These are phyloP conservation scores for Fratercula arctica DNA, from an alignment of 2,797 vertebrate genomes.

Conservation along the genomic window DNA sequence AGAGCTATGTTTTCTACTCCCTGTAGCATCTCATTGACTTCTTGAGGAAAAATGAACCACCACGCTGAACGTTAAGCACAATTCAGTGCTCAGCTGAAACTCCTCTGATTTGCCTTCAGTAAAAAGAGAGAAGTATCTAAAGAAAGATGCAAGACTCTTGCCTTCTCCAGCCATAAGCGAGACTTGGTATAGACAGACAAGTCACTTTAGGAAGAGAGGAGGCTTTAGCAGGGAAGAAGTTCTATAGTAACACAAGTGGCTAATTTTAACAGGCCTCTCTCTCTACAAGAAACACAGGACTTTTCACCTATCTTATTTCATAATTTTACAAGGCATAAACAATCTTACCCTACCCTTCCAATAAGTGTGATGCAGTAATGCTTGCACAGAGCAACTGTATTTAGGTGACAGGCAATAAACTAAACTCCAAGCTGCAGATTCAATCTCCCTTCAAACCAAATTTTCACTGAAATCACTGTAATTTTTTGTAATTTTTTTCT, in stretches of 20 bases:
- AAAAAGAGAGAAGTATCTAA: background rate
- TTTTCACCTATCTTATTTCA: background rate
- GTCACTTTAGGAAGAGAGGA: background rate
- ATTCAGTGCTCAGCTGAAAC: background rate
- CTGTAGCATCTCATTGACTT: background rate
- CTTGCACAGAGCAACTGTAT: background rate
- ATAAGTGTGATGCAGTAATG: background rate
- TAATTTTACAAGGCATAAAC: background rate
- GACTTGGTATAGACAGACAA: background rate
- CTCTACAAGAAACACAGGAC: background rate
- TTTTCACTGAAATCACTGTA: background rate
- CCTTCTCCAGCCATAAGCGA: background rate
- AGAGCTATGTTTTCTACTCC: background rate
- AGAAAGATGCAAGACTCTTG: background rate
- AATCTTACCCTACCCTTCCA: background rate
- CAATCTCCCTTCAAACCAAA: background rate
- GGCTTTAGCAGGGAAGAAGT: background rate
- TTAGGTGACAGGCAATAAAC: background rate
- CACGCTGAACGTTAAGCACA: background rate
- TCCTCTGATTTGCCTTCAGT: background rate
- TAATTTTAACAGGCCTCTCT: background rate
- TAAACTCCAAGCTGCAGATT: background rate
- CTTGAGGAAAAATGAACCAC: background rate
- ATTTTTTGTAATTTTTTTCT: background rate
- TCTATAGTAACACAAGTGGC: background rate